Evolutionary conservation across 2,113 vertebrate genomes (phyloP), one percentile per base, ranked within the genome.

Genomic region (Poeciliopsis turrubarensis): DNA sequence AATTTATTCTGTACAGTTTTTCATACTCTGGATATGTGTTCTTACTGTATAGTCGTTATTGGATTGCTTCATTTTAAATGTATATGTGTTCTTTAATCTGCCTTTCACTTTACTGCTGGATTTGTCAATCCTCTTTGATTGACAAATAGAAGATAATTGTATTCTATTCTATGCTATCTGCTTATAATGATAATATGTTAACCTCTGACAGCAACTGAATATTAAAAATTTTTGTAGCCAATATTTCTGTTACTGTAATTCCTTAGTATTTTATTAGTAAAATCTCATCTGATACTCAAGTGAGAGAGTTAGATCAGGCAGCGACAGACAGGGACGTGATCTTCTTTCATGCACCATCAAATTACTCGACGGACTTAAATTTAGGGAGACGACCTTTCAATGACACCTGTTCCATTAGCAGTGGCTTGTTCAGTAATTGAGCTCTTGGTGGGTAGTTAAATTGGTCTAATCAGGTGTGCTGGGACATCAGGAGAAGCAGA

Each of bases 401-500:
- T 89, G 87, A 87, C 85, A 92, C 72, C 81, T 84, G 83, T 80
- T 86, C 83, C 86, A 86, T 92, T 89, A 85, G 73, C 39, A 9
- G 60, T 74, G 84, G 78, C 75, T 85, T 86, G 87, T 78, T 84
- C 72, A 17, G 61, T 89, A 89, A 92, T 90, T 90, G 86, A 92
- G 88, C 88, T 89, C 86, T 90, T 80, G 85, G 87, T 89, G 89
- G 87, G 83, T 83, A 78, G 88, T 92, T 92, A 89, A 79, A 91
- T 84, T 82, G 79, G 77, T 89, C 81, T 88, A 86, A 89, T 93
- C 87, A 86, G 81, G 75, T 82, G 83, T 79, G 60, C 26, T 78
- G 86, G 88, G 87, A 81, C 77, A 54, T 68, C 1, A 44, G 44
- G 65, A 71, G 85, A 73, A 77, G 74, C 67, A 80, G 64, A 76